A percentile compares a stretch with the other conserved stretches of the same genome.
Conservation (phyloP, 2,797 vertebrate genomes). For the Sebastes itinus region DNA sequence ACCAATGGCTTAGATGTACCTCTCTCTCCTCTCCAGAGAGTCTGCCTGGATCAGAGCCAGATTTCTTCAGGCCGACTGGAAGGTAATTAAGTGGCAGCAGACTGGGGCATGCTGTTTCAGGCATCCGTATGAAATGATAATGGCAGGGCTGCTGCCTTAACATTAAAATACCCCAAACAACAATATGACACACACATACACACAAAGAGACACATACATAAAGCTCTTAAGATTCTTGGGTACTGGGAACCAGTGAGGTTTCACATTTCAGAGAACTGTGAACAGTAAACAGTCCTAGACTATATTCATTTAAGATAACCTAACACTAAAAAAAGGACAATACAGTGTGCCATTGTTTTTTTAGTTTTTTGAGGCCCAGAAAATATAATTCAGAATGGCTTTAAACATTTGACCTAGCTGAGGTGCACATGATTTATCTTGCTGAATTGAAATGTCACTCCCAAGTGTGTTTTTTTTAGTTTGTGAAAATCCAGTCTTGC, state of each 20-base stretch:
- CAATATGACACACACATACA: slow-evolving; percentile 17
- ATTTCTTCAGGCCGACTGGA: slow-evolving; percentile 70
- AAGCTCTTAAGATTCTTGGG: neutral
- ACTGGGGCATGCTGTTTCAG: slow-evolving; percentile 76
- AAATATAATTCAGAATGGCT: slow-evolving; percentile 4
- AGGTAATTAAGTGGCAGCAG: slow-evolving; percentile 82
- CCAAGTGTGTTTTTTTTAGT: neutral
- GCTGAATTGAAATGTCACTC: slow-evolving; percentile 15
- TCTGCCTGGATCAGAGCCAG: slow-evolving; percentile 74
- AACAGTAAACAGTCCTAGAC: neutral
- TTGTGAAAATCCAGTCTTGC: neutral
- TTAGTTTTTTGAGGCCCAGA: neutral
- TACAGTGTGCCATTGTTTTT: neutral
- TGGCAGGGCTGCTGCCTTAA: slow-evolving; percentile 54
- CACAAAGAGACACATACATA: slow-evolving; percentile 11
- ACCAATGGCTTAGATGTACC: slow-evolving; percentile 61
- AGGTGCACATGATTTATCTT: neutral
- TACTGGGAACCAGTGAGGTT: slow-evolving; percentile 7
- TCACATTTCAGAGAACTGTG: slow-evolving; percentile 25
- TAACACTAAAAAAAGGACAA: neutral
- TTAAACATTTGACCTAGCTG: slow-evolving; percentile 10
- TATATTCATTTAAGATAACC: neutral
- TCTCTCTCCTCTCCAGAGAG: slow-evolving; percentile 63
- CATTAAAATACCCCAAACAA: slow-evolving; percentile 3
- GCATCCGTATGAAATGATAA: slow-evolving; percentile 68